Percentiles rank a stretch among this genome's conserved stretches.
Evolutionary conservation across 2,888 invertebrate genomes (phyloP).

Genomic region (Lepidochitona cinerea): DNA sequence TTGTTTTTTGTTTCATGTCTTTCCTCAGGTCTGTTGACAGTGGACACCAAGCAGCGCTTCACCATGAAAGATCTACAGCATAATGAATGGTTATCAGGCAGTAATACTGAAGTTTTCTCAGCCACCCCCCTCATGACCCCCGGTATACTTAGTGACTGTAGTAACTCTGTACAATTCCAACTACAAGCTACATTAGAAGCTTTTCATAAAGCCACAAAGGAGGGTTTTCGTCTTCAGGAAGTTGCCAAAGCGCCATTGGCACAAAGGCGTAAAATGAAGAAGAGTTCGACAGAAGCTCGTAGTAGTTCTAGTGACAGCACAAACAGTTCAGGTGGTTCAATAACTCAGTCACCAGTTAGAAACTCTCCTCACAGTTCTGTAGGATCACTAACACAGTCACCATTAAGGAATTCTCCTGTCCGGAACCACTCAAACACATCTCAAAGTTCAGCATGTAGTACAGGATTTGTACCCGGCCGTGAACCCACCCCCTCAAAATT

Average conservation of each 20-base stretch:
- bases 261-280: slow-evolving; percentile 77
- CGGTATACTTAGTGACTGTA: slow-evolving; percentile 73
- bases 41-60: slow-evolving; percentile 82
- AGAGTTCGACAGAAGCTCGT: slow-evolving; percentile 59
- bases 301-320: slow-evolving; percentile 64
- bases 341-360: slow-evolving; percentile 30
- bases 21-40: slow-evolving; percentile 79
- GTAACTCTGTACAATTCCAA: slow-evolving; percentile 74
- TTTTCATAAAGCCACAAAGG: slow-evolving; percentile 79
- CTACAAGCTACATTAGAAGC: slow-evolving; percentile 79
- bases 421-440: slow-evolving; percentile 51
- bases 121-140: slow-evolving; percentile 78
- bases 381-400: slow-evolving; percentile 21
- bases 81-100: slow-evolving; percentile 78
- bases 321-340: slow-evolving; percentile 43
- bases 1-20: not conserved
- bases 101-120: slow-evolving; percentile 61
- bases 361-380: slow-evolving; percentile 37
- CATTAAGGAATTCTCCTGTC: slow-evolving; percentile 40
- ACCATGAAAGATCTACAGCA: slow-evolving; percentile 78
- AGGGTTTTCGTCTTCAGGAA: slow-evolving; percentile 83
- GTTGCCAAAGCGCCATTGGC: slow-evolving; percentile 81
- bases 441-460: slow-evolving; percentile 50
- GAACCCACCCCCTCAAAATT: slow-evolving; percentile 11
- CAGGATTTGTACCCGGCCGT: slow-evolving; percentile 55